Percentiles rank a stretch among this genome's conserved stretches.
Conservation (phyloP, 2,888 invertebrate species). For the Lepidocyrtoides sp. region DNA sequence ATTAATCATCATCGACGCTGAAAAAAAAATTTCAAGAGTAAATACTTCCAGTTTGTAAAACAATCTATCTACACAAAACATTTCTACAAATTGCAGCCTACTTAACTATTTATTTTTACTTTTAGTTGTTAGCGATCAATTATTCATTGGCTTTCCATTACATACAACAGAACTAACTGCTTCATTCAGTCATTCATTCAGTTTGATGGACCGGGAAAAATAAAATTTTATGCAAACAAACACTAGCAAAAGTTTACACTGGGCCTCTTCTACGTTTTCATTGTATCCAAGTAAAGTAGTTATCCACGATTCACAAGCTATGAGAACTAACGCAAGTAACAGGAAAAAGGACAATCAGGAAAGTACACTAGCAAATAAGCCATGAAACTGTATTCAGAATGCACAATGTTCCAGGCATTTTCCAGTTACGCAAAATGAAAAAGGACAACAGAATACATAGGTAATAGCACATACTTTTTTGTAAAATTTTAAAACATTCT, state of each 20-base stretch:
- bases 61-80: background rate
- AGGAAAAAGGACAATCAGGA: no score
- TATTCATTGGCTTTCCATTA: background rate
- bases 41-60: background rate
- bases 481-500: background rate
- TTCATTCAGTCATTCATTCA: conserved; percentile 11
- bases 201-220: background rate
- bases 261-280: no score
- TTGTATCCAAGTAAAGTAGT: no score
- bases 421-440: background rate
- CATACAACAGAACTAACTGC: background rate
- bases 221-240: no score
- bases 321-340: no score
- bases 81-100: background rate
- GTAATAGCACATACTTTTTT: background rate
- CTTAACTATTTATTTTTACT: background rate
- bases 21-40: background rate
- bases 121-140: background rate
- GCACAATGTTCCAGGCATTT: no score
- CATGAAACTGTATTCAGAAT: no score
- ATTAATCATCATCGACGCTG: background rate
- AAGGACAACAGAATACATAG: background rate
- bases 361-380: no score
- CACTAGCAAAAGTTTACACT: no score
- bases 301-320: no score